phyloP scores from a whole-genome alignment of 2,113 vertebrate species.

The Corythaixoides concolor region DNA sequence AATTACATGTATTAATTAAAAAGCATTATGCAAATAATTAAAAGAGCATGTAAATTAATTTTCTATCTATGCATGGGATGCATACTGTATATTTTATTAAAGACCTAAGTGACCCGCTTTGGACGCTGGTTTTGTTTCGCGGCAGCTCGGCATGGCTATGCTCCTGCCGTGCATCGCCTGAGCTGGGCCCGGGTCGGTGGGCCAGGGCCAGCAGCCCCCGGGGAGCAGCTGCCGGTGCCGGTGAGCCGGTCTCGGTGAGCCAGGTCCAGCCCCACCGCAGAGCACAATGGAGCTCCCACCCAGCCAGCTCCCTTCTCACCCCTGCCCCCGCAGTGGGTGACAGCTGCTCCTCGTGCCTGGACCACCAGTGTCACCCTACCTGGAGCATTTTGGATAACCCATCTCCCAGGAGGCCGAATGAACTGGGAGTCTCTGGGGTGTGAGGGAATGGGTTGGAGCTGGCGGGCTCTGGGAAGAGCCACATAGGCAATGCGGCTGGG shows the following conservation, averaged over 20 bases:
- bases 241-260: background rate
- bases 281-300: background rate
- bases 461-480: background rate
- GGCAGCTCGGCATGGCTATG: background rate
- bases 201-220: background rate
- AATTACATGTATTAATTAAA: conserved; percentile 38
- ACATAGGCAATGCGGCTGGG: background rate
- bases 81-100: conserved; percentile 75
- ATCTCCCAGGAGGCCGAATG: background rate
- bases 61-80: conserved; percentile 72
- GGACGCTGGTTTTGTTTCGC: background rate
- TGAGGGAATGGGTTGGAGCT: accelerated
- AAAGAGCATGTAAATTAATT: conserved; percentile 68
- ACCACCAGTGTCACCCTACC: background rate
- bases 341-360: accelerated
- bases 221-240: background rate
- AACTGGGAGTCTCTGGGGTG: accelerated
- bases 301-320: background rate
- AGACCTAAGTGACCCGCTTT: conserved; percentile 21
- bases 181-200: background rate
- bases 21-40: conserved; percentile 67
- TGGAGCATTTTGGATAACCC: background rate
- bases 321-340: background rate
- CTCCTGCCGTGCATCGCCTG: accelerated
- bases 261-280: background rate